Percentiles rank a stretch among this genome's conserved stretches.
Evolutionary conservation across 2,888 invertebrate genomes (phyloP).

Genomic region (Agonopterix arenella): DNA sequence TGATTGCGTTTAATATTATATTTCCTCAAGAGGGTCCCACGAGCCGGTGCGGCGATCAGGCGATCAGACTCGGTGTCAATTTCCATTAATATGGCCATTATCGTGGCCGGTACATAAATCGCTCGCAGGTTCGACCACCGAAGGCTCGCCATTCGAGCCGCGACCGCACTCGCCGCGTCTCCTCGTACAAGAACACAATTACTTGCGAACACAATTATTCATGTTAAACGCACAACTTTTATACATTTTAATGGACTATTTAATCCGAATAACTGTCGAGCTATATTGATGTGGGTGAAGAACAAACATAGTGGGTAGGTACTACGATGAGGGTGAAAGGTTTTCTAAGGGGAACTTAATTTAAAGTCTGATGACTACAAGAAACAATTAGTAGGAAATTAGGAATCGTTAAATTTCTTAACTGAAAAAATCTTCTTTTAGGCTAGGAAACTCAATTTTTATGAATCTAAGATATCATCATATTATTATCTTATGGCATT

Average conservation of each 20-base stretch:
- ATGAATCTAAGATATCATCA: too few species aligned
- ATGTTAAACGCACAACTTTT: slow-evolving; percentile 22
- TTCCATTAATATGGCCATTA: slow-evolving; percentile 69
- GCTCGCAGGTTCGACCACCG: slow-evolving; percentile 51
- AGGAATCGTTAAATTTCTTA: too few species aligned
- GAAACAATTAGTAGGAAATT: too few species aligned
- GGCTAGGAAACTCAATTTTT: too few species aligned
- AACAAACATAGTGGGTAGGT: too few species aligned
- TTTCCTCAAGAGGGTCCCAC: slow-evolving; percentile 55
- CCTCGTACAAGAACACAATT: slow-evolving; percentile 10
- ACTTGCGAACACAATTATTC: slow-evolving; percentile 22
- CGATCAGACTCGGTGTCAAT: slow-evolving; percentile 55
- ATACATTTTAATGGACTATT: slow-evolving; percentile 25
- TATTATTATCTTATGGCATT: too few species aligned
- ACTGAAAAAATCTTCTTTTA: too few species aligned
- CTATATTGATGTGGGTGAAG: slow-evolving; percentile 7
- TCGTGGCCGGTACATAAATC: slow-evolving; percentile 59
- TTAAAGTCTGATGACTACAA: not conserved
- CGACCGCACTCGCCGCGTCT: slow-evolving; percentile 2
- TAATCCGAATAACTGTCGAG: slow-evolving; percentile 17
- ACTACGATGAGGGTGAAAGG: not conserved
- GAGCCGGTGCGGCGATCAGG: slow-evolving; percentile 21
- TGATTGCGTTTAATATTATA: slow-evolving; percentile 66
- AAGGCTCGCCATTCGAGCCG: slow-evolving; percentile 11
- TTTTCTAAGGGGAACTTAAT: slow-evolving; percentile 10